phyloP scores from a whole-genome alignment of 2,888 invertebrate genomes.

The Thymelicus sylvestris region DNA sequence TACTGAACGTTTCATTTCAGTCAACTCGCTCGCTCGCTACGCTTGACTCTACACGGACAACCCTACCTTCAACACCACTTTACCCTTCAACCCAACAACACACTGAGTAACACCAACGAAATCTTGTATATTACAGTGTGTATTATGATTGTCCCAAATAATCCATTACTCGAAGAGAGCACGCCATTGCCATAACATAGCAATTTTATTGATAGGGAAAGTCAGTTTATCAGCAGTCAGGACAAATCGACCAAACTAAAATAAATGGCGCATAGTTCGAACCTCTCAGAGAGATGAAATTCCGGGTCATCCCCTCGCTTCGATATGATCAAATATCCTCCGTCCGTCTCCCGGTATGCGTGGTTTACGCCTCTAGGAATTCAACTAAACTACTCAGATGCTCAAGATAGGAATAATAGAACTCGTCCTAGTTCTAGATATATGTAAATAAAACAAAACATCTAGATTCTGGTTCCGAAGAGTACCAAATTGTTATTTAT shows the following conservation, averaged over 20 bases:
- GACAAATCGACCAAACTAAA: slow-evolving; percentile 71
- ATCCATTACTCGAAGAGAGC: not conserved
- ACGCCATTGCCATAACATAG: slow-evolving; percentile 24
- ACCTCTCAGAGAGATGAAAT: slow-evolving; percentile 76
- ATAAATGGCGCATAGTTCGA: slow-evolving; percentile 75
- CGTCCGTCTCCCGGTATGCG: slow-evolving; percentile 44
- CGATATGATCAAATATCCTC: slow-evolving; percentile 72
- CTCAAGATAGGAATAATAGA: slow-evolving; percentile 17
- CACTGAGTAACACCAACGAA: no score
- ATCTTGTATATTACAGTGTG: not conserved
- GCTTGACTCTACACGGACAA: no score
- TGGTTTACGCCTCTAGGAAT: slow-evolving; percentile 41
- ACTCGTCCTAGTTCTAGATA: not conserved
- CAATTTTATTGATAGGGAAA: slow-evolving; percentile 57
- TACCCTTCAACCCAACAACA: no score
- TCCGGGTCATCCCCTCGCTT: slow-evolving; percentile 63
- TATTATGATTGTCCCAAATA: not conserved
- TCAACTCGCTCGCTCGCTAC: no score
- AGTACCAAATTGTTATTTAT: no score
- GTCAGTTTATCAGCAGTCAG: slow-evolving; percentile 65
- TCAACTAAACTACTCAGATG: slow-evolving; percentile 43
- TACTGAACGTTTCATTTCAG: no score
- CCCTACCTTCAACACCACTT: no score
- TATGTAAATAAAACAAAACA: not conserved
- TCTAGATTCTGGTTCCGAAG: no score